Conservation (phyloP, 1,140 invertebrate species). For the Carcinoscorpius rotundicauda region DNA sequence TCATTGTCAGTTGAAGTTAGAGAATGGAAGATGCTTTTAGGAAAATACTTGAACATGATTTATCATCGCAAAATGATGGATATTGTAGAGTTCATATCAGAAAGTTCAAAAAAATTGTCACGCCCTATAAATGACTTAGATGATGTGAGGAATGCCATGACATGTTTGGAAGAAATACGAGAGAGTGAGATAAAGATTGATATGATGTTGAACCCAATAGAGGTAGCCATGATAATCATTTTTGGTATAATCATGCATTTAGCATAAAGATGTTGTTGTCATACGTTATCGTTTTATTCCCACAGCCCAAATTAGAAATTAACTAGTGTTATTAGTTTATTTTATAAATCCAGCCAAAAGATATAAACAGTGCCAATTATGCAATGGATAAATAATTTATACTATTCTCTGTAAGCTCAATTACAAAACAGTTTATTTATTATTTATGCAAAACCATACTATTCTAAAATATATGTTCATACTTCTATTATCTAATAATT, state of each 20-base stretch:
- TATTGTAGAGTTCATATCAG: slow-evolving; percentile 10
- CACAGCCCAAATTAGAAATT: too few species aligned
- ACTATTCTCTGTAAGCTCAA: too few species aligned
- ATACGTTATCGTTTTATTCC: too few species aligned
- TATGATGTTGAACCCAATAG: slow-evolving; percentile 54
- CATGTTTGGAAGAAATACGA: slow-evolving; percentile 56
- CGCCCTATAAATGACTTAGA: slow-evolving; percentile 9
- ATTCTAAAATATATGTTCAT: neutral
- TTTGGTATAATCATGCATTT: too few species aligned
- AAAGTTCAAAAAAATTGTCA: slow-evolving; percentile 7
- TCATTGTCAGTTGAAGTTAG: slow-evolving; percentile 3
- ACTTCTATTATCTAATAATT: neutral
- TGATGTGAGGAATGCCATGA: slow-evolving; percentile 45
- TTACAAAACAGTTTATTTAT: too few species aligned
- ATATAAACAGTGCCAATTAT: too few species aligned
- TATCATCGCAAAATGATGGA: slow-evolving; percentile 8
- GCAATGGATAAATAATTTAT: too few species aligned
- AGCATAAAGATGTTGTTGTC: too few species aligned
- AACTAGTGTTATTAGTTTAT: too few species aligned
- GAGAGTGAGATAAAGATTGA: slow-evolving; percentile 54
- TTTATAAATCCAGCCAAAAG: too few species aligned
- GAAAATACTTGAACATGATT: slow-evolving; percentile 11
- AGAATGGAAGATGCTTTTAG: slow-evolving; percentile 8
- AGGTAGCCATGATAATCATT: slow-evolving; percentile 30
- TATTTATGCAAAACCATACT: too few species aligned